These are phyloP conservation scores for Drosophila neonasuta DNA, from an alignment of 2,888 invertebrate genomes.

Conservation along the genomic window DNA sequence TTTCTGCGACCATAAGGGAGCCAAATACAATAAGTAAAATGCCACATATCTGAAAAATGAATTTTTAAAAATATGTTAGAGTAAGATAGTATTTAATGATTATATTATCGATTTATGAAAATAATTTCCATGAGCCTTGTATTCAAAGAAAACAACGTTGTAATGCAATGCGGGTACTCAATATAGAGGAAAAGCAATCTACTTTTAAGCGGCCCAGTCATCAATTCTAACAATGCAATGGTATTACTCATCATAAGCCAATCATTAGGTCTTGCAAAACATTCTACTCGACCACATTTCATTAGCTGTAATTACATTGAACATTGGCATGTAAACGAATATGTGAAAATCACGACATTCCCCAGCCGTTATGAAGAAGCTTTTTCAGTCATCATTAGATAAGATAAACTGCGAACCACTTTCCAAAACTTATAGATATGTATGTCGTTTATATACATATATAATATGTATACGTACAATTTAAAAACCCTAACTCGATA, in stretches of 20 bases:
- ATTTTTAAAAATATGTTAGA: neutral
- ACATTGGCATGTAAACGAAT: slow-evolving; percentile 45
- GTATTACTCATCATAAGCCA: slow-evolving; percentile 52
- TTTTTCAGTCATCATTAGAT: slow-evolving; percentile 43
- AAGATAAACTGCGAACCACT: slow-evolving; percentile 51
- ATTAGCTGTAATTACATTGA: slow-evolving; percentile 56
- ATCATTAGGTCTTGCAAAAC: slow-evolving; percentile 29
- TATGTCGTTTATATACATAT: neutral
- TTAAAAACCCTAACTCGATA: slow-evolving; percentile 16
- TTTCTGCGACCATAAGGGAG: slow-evolving; percentile 85
- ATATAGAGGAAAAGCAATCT: neutral
- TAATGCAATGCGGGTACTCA: neutral
- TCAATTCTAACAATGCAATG: slow-evolving; percentile 6
- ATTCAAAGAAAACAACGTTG: neutral
- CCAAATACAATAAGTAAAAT: slow-evolving; percentile 87
- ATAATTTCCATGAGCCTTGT: too few species aligned
- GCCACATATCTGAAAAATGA: slow-evolving; percentile 85
- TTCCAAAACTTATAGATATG: slow-evolving; percentile 11
- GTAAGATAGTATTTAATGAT: neutral
- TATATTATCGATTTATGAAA: too few species aligned
- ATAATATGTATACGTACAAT: slow-evolving; percentile 1
- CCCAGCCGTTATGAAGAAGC: slow-evolving; percentile 20
- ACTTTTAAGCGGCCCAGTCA: slow-evolving; percentile 22
- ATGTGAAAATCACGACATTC: slow-evolving; percentile 37
- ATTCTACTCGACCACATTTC: slow-evolving; percentile 43